Percentiles rank a stretch among this genome's conserved stretches.
Evolutionary conservation across 37 sponge, comb jelly and placozoan species (phyloP).

Genomic region (Bolinopsis microptera): DNA sequence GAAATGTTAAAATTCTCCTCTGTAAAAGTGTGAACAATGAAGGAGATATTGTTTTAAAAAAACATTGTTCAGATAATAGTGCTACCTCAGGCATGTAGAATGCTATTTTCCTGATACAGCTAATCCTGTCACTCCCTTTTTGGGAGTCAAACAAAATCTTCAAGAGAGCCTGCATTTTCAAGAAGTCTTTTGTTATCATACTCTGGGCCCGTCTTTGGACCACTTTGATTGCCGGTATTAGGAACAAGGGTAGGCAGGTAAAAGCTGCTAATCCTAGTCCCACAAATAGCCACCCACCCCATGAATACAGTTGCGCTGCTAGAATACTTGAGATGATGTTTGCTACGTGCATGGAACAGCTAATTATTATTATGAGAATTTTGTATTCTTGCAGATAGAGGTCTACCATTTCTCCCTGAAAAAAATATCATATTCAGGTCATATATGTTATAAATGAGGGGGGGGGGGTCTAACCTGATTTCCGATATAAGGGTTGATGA

Average conservation of each 20-base stretch:
- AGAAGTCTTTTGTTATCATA: not conserved
- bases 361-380: not conserved
- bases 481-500: too few species aligned
- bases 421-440: too few species aligned
- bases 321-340: not conserved
- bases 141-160: not conserved
- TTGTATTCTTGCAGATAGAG: not conserved
- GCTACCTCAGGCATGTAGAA: not conserved
- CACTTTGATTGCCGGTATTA: not conserved
- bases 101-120: not conserved
- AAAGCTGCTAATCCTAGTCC: not conserved
- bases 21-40: not conserved
- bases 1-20: not conserved
- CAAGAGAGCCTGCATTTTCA: not conserved
- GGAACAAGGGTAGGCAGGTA: not conserved
- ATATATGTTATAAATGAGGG: too few species aligned
- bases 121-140: not conserved
- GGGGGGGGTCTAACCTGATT: too few species aligned
- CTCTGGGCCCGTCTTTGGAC: not conserved
- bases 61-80: too few species aligned
- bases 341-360: constrained; percentile 2
- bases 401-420: constrained; percentile 5
- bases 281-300: not conserved
- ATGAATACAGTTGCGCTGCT: not conserved
- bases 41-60: not conserved